A percentile compares a stretch with the other conserved stretches of the same genome.
These are phyloP conservation scores for Acleris sparsana DNA, from an alignment of 2,888 invertebrate genomes.

Conservation along the genomic window DNA sequence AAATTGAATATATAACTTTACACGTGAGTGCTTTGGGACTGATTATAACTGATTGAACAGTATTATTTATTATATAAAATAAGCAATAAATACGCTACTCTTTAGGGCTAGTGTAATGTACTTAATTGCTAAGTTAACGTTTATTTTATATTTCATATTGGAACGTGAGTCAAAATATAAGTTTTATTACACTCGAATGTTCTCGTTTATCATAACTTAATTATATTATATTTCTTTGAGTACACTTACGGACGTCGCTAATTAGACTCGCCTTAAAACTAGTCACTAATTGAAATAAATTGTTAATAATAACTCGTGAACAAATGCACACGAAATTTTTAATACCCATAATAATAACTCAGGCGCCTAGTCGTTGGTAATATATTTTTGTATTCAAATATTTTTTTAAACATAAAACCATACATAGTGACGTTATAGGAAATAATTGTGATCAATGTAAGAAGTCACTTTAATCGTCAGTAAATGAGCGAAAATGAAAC, in stretches of 20 bases:
- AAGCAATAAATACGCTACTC: conserved; percentile 27
- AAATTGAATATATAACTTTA: too few species aligned
- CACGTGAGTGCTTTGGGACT: conserved; percentile 1
- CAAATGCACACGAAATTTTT: conserved; percentile 14
- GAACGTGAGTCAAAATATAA: conserved; percentile 1
- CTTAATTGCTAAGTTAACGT: conserved; percentile 22
- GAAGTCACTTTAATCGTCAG: too few species aligned
- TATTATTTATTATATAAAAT: conserved; percentile 22
- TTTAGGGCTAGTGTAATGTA: conserved; percentile 18
- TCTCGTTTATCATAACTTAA: conserved; percentile 9
- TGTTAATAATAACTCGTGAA: conserved; percentile 9
- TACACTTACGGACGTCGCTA: conserved; percentile 11
- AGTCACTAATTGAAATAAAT: conserved; percentile 53
- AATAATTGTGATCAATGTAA: too few species aligned
- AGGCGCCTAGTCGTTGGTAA: conserved; percentile 8
- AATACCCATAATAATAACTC: not conserved
- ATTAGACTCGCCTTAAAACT: conserved; percentile 68
- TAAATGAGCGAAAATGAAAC: too few species aligned
- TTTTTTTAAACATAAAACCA: conserved; percentile 1
- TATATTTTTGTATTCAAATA: conserved; percentile 18
- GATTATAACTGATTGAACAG: conserved; percentile 26
- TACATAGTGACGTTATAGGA: not conserved
- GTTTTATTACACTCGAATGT: conserved; percentile 21
- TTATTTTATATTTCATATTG: conserved; percentile 12
- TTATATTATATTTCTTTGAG: conserved; percentile 3